Conservation (phyloP, 2,797 vertebrate species). For the Macroramphosus scolopax region DNA sequence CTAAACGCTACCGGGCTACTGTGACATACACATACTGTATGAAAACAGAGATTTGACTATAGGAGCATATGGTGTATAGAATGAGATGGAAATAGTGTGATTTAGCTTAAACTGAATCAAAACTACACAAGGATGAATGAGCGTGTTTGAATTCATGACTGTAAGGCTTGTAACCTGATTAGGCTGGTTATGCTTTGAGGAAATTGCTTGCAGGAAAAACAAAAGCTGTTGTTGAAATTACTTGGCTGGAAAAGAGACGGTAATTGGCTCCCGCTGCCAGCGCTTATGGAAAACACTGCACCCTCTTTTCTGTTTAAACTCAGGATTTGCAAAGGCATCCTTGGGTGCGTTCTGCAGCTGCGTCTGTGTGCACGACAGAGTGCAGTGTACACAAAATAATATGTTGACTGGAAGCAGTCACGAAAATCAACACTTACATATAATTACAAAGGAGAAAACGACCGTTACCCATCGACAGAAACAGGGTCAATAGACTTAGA, state of each 20-base stretch:
- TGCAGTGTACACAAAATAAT: too few relatives aligned
- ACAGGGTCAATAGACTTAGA: too few relatives aligned
- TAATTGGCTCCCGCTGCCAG: constrained; percentile 19
- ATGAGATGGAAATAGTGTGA: too few relatives aligned
- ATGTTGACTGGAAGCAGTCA: too few relatives aligned
- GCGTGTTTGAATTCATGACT: constrained; percentile 23
- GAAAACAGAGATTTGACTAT: too few relatives aligned
- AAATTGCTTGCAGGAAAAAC: constrained; percentile 34
- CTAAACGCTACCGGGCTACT: too few relatives aligned
- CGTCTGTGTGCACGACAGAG: too few relatives aligned
- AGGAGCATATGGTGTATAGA: too few relatives aligned
- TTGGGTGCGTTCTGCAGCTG: background rate
- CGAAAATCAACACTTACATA: too few relatives aligned
- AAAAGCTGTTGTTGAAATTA: constrained; percentile 20
- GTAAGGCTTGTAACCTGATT: constrained; percentile 49
- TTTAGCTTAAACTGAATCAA: constrained; percentile 24
- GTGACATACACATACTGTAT: too few relatives aligned
- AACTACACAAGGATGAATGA: background rate
- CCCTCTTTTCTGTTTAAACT: constrained; percentile 1
- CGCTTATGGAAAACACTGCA: constrained; percentile 2
- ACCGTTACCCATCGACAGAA: too few relatives aligned
- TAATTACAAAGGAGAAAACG: too few relatives aligned
- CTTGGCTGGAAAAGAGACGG: constrained; percentile 7
- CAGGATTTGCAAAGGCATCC: background rate
- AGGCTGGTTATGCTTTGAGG: constrained; percentile 24